Conservation (phyloP, 2,113 vertebrate species). For the Stegostoma tigrinum region DNA sequence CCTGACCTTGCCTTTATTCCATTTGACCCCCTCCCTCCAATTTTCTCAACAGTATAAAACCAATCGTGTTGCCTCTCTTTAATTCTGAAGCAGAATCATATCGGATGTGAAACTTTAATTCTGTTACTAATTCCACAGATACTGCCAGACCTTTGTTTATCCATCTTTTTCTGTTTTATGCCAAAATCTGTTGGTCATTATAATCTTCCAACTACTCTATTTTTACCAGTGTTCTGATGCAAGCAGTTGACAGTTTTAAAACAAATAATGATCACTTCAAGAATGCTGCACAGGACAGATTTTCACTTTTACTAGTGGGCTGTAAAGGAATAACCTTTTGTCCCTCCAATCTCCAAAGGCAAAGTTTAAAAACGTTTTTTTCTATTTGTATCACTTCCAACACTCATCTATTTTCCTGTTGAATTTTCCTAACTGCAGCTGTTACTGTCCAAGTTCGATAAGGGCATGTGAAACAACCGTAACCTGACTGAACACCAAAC, state of each 20-base stretch:
- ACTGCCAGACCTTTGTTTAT: too few relatives aligned
- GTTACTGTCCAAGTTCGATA: too few relatives aligned
- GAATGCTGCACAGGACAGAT: not conserved
- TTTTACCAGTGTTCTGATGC: not conserved
- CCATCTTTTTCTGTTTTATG: too few relatives aligned
- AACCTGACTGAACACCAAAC: too few relatives aligned
- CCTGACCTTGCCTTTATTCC: too few relatives aligned
- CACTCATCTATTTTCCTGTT: not conserved
- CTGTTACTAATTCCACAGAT: too few relatives aligned
- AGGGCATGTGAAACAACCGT: too few relatives aligned
- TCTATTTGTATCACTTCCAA: not conserved
- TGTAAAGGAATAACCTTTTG: not conserved
- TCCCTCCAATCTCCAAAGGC: not conserved
- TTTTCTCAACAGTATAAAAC: too few relatives aligned
- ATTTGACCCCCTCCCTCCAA: too few relatives aligned
- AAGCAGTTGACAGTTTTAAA: not conserved
- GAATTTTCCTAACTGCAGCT: not conserved
- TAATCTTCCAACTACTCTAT: not conserved
- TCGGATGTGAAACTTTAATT: too few relatives aligned
- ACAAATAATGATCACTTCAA: not conserved
- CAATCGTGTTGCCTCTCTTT: too few relatives aligned
- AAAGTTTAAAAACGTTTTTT: not conserved
- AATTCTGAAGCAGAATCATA: too few relatives aligned
- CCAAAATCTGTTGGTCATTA: not conserved
- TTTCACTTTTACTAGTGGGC: not conserved